These are phyloP conservation scores for Phrynosoma platyrhinos DNA, from an alignment of 2,113 vertebrate genomes.

Conservation along the genomic window DNA sequence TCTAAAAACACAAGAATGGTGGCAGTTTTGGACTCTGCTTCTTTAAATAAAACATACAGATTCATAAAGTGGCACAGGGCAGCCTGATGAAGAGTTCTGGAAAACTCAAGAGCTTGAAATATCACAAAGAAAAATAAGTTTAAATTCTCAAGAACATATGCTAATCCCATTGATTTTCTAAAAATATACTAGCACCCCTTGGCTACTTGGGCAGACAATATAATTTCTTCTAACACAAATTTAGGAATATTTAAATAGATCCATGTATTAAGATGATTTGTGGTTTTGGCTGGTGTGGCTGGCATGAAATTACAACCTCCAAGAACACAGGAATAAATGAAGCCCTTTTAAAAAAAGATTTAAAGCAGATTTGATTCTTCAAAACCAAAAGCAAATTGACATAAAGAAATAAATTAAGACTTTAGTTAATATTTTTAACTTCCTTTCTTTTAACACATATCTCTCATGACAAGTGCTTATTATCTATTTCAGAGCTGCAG, in stretches of 20 bases:
- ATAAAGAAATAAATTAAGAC: background rate
- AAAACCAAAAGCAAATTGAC: background rate
- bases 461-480: background rate
- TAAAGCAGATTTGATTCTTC: background rate
- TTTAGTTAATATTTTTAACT: background rate
- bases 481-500: constrained; percentile 8
- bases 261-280: background rate
- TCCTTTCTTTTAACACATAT: constrained; percentile 3
- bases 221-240: background rate
- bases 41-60: too few species aligned
- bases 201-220: background rate
- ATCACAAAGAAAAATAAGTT: background rate
- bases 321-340: background rate
- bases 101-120: too few species aligned
- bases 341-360: background rate
- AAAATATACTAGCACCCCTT: background rate
- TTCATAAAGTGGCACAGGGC: too few species aligned
- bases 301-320: background rate
- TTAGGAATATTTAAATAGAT: background rate
- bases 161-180: background rate
- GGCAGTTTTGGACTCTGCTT: too few species aligned
- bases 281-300: too few species aligned
- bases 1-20: too few species aligned
- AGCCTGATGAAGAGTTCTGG: too few species aligned
- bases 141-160: background rate